Evolutionary conservation across 2,113 vertebrate species (phyloP).

Genomic region (Embiotoca jacksoni): DNA sequence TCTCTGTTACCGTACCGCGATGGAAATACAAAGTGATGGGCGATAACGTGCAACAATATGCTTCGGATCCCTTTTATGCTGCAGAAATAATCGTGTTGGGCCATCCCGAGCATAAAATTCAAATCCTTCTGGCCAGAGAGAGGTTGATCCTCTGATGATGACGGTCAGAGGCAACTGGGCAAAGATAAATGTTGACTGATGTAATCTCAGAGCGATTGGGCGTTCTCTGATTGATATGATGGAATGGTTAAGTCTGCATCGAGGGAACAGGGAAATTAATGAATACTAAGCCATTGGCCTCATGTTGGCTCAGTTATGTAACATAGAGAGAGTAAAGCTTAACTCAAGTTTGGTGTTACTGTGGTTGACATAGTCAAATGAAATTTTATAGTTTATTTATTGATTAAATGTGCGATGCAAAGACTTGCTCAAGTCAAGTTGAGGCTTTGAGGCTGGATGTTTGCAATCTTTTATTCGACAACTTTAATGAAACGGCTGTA

Average conservation of each 20-base stretch:
- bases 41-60: conserved; percentile 16
- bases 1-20: background rate
- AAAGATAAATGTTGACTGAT: conserved; percentile 52
- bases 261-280: conserved; percentile 3
- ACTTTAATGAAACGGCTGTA: no score
- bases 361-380: background rate
- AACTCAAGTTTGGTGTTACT: background rate
- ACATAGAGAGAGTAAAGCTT: background rate
- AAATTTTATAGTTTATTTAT: background rate
- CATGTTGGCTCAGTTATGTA: background rate
- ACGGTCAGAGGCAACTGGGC: conserved; percentile 29
- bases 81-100: conserved; percentile 18
- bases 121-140: conserved; percentile 38
- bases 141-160: conserved; percentile 28
- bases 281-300: background rate
- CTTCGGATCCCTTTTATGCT: conserved; percentile 17
- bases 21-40: conserved; percentile 4
- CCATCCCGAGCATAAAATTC: conserved; percentile 21
- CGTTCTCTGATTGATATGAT: conserved; percentile 24
- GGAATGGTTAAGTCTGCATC: conserved; percentile 30
- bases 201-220: conserved; percentile 50
- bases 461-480: no score
- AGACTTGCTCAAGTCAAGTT: no score
- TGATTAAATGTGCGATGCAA: background rate
- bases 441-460: no score